Base-by-base conservation (phyloP, 2,113 vertebrate species). In the Tauraco erythrolophus region DNA sequence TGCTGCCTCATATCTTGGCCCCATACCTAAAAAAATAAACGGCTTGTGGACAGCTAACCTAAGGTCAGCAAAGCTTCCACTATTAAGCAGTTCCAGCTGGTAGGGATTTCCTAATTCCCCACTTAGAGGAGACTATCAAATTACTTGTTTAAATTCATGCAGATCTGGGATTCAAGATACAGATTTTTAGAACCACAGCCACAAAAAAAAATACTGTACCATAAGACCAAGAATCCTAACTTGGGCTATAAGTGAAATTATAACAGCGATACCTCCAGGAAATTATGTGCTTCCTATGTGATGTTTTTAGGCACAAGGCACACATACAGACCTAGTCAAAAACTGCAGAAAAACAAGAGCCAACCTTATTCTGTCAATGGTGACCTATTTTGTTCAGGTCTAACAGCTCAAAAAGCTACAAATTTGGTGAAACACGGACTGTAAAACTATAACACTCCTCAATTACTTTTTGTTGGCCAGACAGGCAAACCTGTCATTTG, bases 401-500 rank as follows among this genome's bases (percentile, higher is more conserved):
- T 98, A 97, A 97, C 98, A 97, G 96, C 97, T 98, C 96, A 98
- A 97, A 98, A 98, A 97, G 97, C 96, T 96, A 92, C 95, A 97
- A 84, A 98, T 98, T 95, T 60, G 68, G 95, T 97, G 98, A 97
- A 98, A 98, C 93, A 69, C 19, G 77, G 96, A 97, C 85, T 97
- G 97, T 96, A 97, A 98, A 98, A 97, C 97, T 89, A 2, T 97
- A 98, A 98, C 97, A 97, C 93, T 97, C 97, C 97, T 98, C 98
- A 98, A 98, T 98, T 98, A 98, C 97, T 98, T 98, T 97, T 97
- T 65, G 87, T 96, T 98, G 98, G 98, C 96, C 97, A 98, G 97
- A 96, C 94, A 97, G 97, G 97, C 97, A 98, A 98, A 98, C 98
- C 97, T 98, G 98, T 98, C 97, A 98, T 98, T 98, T 98, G 97